phyloP scores from a whole-genome alignment of 2,113 vertebrate species.

The Periophthalmus modestus region DNA sequence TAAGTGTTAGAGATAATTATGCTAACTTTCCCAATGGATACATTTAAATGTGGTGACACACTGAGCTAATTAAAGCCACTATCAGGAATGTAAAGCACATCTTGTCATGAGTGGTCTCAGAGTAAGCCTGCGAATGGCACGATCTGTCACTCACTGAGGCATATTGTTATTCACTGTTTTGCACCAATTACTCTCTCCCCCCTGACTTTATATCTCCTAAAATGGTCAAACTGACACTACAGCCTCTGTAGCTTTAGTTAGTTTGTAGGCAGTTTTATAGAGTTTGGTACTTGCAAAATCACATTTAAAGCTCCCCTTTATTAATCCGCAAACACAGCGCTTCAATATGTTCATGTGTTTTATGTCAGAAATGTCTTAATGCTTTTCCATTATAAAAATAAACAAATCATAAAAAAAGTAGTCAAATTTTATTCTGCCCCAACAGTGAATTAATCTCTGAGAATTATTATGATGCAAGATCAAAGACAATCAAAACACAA shows the following conservation, averaged over 20 bases:
- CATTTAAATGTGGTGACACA: constrained; percentile 4
- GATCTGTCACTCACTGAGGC: constrained; percentile 27
- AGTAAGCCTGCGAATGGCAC: constrained; percentile 43
- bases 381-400: neutral
- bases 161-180: constrained; percentile 14
- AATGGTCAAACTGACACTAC: constrained; percentile 21
- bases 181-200: neutral
- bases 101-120: constrained; percentile 36
- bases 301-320: neutral
- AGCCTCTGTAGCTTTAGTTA: neutral
- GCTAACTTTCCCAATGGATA: constrained; percentile 25
- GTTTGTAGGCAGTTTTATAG: neutral
- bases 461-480: constrained; percentile 41
- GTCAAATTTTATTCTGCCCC: constrained; percentile 3
- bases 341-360: neutral
- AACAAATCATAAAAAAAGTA: neutral
- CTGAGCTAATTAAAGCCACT: constrained; percentile 13
- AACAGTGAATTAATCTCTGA: constrained; percentile 33
- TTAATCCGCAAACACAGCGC: constrained; percentile 11
- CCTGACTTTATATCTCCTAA: constrained; percentile 12
- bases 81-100: neutral
- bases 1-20: constrained; percentile 39
- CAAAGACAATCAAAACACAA: constrained; percentile 28
- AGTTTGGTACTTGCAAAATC: neutral
- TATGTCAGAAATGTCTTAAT: neutral